These are phyloP conservation scores for Virgularia gustaviana DNA, from an alignment of 92 coral and sea anemone genomes.

Conservation along the genomic window DNA sequence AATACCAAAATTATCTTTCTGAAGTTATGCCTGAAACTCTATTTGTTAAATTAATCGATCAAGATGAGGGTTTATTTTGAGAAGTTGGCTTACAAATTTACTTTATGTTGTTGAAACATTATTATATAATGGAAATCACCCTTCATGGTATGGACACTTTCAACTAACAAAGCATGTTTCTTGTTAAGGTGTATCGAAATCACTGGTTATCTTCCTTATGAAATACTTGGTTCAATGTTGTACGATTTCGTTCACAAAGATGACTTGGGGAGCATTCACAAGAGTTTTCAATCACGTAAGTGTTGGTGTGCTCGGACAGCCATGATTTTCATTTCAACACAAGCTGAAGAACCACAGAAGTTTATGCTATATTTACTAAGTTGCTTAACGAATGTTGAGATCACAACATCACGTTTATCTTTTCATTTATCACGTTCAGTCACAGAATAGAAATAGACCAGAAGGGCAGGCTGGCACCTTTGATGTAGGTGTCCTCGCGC, in stretches of 20 bases:
- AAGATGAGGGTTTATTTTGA: neutral
- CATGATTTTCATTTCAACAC: neutral
- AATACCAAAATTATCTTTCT: too few species aligned
- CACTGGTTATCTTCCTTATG: conserved; percentile 86
- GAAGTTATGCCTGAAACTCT: too few species aligned
- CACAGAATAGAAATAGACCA: too few species aligned
- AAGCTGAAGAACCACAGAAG: neutral
- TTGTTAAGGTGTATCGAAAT: conserved; percentile 63
- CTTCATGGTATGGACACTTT: neutral
- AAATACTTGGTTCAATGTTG: conserved; percentile 75
- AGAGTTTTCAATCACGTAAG: conserved; percentile 70
- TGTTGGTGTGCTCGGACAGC: neutral
- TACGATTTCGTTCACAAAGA: conserved; percentile 76
- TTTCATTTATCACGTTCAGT: too few species aligned
- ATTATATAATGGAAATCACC: neutral
- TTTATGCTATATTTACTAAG: neutral
- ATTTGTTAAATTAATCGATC: neutral
- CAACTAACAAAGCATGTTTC: too few species aligned
- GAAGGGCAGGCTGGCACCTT: too few species aligned
- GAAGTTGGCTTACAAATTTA: too few species aligned
- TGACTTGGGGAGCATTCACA: conserved; percentile 58
- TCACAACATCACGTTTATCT: too few species aligned
- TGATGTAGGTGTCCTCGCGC: too few species aligned
- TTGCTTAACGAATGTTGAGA: too few species aligned
- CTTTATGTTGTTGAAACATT: neutral